Base-by-base conservation (phyloP, 2,888 invertebrate genomes). In the Nebria salina region DNA sequence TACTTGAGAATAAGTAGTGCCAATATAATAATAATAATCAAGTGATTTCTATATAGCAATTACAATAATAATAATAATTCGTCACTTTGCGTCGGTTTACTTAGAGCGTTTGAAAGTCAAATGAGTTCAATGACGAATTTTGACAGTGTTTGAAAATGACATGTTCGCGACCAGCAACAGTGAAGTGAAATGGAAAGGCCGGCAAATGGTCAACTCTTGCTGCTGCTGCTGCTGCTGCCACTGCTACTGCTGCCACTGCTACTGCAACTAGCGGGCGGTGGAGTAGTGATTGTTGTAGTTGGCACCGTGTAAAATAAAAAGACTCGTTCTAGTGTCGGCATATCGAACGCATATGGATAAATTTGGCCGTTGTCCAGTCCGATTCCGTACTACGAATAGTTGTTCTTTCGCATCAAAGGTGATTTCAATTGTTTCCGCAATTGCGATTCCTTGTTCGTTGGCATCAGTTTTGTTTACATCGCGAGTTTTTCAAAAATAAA, bases 81-180 rank as follows among this genome's bases (percentile, higher is more conserved):
- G 13, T 8, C 54, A 54, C 8, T 11, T 13, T 54, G 54, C 54
- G 54, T 13, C 54, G 54, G 54, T 54, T 54, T 54, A 54, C 54
- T 54, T 54, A 54, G 54, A 54, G 54, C 83, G 83, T 84, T 83
- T 83, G 84, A 83, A 72, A 77, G 68, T 70, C 77, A 77, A 77
- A 77, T 77, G 77, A 77, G 77, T 77, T 77, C 72, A 77, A 77
- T 77, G 76, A 76, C 68, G 77, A 77, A 77, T 43, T 70, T 54
- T 70, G 68, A 42, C 68, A 77, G 77, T 77, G 65, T 43, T 26
- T 64, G 72, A 42, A 41, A 72, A 72, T 77, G 77, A 77, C 77
- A 77, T 77, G 77, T 72, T 77, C 43, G 68, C 42, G 34, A 41
- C 74, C 15, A 78, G 20, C 41, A 72, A 64, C 65, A 78, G 73